A percentile compares a stretch with the other conserved stretches of the same genome.
Evolutionary conservation across 2,113 vertebrate species (phyloP).

Genomic region (Vombatus ursinus): DNA sequence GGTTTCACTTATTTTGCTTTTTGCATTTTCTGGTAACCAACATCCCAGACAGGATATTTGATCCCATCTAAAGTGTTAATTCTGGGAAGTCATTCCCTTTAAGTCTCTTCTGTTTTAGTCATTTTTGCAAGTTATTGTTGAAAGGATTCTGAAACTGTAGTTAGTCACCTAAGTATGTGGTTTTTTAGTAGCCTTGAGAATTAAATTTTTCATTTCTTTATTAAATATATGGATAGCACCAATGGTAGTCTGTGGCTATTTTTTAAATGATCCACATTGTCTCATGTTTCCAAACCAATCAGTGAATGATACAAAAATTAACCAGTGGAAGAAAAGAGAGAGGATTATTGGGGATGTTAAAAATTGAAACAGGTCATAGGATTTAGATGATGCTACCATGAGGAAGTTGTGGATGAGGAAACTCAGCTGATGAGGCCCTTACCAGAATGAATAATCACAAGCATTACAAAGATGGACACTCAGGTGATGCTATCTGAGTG

Average conservation of each 20-base stretch:
- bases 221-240: conserved; percentile 47
- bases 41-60: background rate
- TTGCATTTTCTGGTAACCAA: background rate
- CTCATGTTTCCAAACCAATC: conserved; percentile 31
- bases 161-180: conserved; percentile 59
- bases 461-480: fast-evolving
- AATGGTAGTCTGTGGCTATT: conserved; percentile 59
- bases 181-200: conserved; percentile 62
- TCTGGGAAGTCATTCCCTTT: conserved; percentile 19
- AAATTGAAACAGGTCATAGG: too few species aligned
- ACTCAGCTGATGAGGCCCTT: background rate
- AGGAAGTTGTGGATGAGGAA: too few species aligned
- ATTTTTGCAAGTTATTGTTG: conserved; percentile 23
- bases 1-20: background rate
- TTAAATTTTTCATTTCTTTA: conserved; percentile 66
- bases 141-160: conserved; percentile 46
- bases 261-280: conserved; percentile 43
- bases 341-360: background rate
- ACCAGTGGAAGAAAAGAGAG: background rate
- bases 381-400: background rate
- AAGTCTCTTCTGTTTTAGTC: conserved; percentile 33
- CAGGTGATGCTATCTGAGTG: background rate
- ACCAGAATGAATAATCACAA: fast-evolving
- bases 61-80: background rate
- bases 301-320: background rate